phyloP scores from a whole-genome alignment of 1,140 invertebrate genomes.

The Periplaneta americana region DNA sequence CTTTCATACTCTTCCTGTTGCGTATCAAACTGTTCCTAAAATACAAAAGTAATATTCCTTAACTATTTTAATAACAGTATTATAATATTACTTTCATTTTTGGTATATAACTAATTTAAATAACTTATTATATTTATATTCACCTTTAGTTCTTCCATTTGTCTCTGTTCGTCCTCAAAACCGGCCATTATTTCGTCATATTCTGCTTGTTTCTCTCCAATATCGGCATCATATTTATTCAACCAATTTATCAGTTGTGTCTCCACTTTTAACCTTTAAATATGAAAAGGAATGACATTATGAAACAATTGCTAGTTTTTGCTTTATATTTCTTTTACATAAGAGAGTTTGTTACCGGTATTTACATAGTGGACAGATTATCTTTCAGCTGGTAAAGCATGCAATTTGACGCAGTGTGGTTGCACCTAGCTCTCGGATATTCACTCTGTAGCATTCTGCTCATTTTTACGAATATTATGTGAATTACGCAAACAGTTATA shows the following conservation, averaged over 20 bases:
- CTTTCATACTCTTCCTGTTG: constrained; percentile 14
- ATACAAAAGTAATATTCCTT: neutral
- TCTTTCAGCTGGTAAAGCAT: no score
- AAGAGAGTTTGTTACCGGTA: no score
- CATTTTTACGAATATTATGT: no score
- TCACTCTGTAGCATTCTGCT: no score
- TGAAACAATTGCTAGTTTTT: neutral
- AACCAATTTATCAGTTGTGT: constrained; percentile 41
- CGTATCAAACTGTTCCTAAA: constrained; percentile 3
- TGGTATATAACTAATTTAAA: neutral
- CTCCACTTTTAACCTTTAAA: constrained; percentile 39
- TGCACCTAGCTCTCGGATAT: no score
- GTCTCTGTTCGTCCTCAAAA: constrained; percentile 18
- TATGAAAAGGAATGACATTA: neutral
- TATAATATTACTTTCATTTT: neutral
- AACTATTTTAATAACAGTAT: neutral
- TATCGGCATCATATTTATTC: constrained; percentile 43
- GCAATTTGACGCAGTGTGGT: no score
- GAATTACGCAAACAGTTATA: no score
- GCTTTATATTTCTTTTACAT: no score
- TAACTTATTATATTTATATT: neutral
- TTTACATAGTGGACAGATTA: no score
- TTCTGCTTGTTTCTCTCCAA: constrained; percentile 41
- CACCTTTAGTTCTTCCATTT: neutral
- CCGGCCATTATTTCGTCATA: constrained; percentile 39